Evolutionary conservation across 2,888 invertebrate species (phyloP).

Genomic region (Leptinotarsa peninsularis): DNA sequence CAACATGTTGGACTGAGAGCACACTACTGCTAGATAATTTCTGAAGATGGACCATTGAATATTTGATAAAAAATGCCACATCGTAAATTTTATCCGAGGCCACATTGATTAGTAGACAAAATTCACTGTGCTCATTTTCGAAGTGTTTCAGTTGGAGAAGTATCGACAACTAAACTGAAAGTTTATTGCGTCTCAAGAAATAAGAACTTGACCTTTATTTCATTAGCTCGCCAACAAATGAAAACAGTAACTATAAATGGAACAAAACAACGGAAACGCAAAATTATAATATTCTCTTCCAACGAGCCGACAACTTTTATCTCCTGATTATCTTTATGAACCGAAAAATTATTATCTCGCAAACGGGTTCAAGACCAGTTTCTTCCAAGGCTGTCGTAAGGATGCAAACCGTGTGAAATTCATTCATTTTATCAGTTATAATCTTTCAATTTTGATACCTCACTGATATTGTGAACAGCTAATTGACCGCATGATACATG

Average conservation of each 20-base stretch:
- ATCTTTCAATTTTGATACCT: slow-evolving; percentile 30
- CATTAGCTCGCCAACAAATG: neutral
- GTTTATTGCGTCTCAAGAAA: too few species aligned
- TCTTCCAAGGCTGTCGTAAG: slow-evolving; percentile 18
- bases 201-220: neutral
- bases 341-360: slow-evolving; percentile 32
- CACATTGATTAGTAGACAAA: too few species aligned
- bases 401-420: slow-evolving; percentile 31
- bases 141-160: too few species aligned
- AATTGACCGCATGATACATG: slow-evolving; percentile 14
- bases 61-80: too few species aligned
- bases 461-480: slow-evolving; percentile 10
- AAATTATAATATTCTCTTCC: slow-evolving; percentile 22
- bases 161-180: too few species aligned
- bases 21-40: too few species aligned
- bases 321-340: slow-evolving; percentile 33
- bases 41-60: too few species aligned
- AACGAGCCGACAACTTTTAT: slow-evolving; percentile 26
- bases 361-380: slow-evolving; percentile 20
- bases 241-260: neutral
- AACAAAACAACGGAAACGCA: neutral
- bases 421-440: slow-evolving; percentile 15
- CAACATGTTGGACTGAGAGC: too few species aligned
- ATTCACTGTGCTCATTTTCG: too few species aligned
- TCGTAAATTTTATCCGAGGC: too few species aligned